These are phyloP conservation scores for Oscheius sp. DNA, from an alignment of 2,888 invertebrate species.

Conservation along the genomic window DNA sequence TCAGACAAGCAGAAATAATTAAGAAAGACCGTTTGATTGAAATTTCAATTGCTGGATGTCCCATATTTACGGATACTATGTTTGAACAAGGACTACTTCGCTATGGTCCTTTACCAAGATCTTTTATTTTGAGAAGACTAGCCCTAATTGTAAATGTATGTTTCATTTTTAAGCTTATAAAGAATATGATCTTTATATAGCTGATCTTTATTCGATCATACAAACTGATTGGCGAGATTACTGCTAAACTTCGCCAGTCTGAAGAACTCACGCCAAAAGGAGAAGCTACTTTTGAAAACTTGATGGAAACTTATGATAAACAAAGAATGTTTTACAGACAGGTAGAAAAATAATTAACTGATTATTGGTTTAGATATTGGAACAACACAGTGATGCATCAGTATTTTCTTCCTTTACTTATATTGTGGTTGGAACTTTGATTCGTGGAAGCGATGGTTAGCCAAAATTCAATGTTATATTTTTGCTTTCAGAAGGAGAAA, in stretches of 20 bases:
- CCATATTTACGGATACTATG: slow-evolving; percentile 57
- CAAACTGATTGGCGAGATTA: slow-evolving; percentile 27
- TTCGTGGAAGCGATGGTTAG: slow-evolving; percentile 56
- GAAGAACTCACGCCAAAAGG: slow-evolving; percentile 33
- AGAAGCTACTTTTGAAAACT: slow-evolving; percentile 25
- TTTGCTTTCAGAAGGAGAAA: slow-evolving; percentile 71
- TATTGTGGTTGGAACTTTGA: slow-evolving; percentile 61
- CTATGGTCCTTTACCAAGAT: slow-evolving; percentile 31
- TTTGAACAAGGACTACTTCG: slow-evolving; percentile 42
- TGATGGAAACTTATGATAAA: slow-evolving; percentile 31
- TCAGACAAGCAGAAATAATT: slow-evolving; percentile 61
- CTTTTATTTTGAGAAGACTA: slow-evolving; percentile 37
- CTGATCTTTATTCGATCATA: slow-evolving; percentile 39
- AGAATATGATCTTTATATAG: slow-evolving; percentile 18
- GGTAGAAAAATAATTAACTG: neutral
- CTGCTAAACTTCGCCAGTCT: slow-evolving; percentile 30
- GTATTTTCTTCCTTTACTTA: slow-evolving; percentile 64
- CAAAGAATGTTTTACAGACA: slow-evolving; percentile 9
- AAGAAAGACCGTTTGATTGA: slow-evolving; percentile 63
- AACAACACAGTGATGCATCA: slow-evolving; percentile 50
- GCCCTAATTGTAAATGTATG: slow-evolving; percentile 41
- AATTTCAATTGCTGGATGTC: slow-evolving; percentile 56
- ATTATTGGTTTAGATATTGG: slow-evolving; percentile 43
- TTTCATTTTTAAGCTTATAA: neutral
- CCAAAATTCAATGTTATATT: neutral